Percentiles rank a stretch among this genome's conserved stretches.
phyloP scores from a whole-genome alignment of 2,888 invertebrate species.

The Ariolimax columbianus region DNA sequence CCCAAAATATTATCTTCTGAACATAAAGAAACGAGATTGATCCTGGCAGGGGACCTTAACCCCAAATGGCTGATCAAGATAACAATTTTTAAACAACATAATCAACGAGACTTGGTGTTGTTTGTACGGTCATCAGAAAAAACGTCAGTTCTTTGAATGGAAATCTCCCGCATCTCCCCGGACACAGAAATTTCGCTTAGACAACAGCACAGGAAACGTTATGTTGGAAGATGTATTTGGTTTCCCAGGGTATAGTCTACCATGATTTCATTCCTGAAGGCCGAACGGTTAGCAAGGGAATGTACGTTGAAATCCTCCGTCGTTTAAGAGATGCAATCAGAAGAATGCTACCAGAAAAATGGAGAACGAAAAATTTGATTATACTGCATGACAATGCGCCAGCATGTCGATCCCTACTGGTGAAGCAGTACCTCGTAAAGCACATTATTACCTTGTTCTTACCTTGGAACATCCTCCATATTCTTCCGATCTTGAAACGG shows the following conservation, averaged over 20 bases:
- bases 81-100: not conserved
- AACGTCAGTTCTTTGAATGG: not conserved
- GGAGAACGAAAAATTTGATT: too few relatives aligned
- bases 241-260: not conserved
- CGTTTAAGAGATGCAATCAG: too few relatives aligned
- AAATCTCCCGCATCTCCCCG: not conserved
- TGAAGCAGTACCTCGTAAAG: too few relatives aligned
- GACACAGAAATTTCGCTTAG: not conserved
- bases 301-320: too few relatives aligned
- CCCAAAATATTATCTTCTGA: not conserved
- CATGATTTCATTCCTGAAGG: not conserved
- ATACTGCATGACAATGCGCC: too few relatives aligned
- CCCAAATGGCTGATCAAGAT: not conserved
- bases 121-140: not conserved
- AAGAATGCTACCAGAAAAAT: too few relatives aligned
- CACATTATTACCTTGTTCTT: too few relatives aligned
- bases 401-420: too few relatives aligned
- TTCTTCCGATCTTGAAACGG: too few relatives aligned
- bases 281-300: not conserved
- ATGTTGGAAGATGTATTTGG: not conserved
- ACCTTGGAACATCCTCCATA: too few relatives aligned
- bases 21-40: not conserved
- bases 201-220: constrained; percentile 6
- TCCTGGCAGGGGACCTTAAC: not conserved
- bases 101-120: not conserved